phyloP scores from a whole-genome alignment of 2,888 invertebrate genomes.

The Chrysolina oricalcia region DNA sequence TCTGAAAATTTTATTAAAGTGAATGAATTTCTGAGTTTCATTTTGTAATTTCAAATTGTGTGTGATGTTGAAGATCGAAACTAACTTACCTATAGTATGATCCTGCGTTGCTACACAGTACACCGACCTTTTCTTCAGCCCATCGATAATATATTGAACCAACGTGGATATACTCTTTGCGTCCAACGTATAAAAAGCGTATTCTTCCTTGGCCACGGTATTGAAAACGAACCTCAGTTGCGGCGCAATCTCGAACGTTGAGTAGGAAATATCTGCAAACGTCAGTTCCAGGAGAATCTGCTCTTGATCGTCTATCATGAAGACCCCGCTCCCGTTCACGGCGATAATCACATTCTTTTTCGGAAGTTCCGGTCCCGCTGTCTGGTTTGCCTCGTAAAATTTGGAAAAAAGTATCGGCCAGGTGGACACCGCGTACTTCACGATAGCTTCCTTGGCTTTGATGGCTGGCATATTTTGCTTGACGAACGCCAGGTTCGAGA shows the following conservation, averaged over 20 bases:
- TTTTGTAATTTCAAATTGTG: no score
- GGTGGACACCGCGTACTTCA: conserved; percentile 88
- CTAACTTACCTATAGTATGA: conserved; percentile 56
- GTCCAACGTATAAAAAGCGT: conserved; percentile 91
- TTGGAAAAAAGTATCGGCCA: conserved; percentile 97
- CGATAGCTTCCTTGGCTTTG: conserved; percentile 91
- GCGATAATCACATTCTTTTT: conserved; percentile 90
- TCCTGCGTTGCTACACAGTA: conserved; percentile 85
- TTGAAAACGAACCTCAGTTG: conserved; percentile 81
- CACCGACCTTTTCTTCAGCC: conserved; percentile 88
- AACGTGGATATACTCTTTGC: conserved; percentile 89
- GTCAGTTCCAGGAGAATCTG: conserved; percentile 90
- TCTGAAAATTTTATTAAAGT: no score
- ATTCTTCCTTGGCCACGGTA: conserved; percentile 92
- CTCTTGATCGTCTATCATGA: conserved; percentile 93
- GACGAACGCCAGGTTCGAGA: conserved; percentile 82
- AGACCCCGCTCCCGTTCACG: conserved; percentile 95
- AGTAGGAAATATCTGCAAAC: conserved; percentile 89
- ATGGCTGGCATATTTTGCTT: conserved; percentile 78
- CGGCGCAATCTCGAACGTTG: conserved; percentile 76
- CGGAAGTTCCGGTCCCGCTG: conserved; percentile 79
- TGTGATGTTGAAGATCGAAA: not conserved
- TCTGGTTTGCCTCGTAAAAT: conserved; percentile 91
- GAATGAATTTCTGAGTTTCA: no score
- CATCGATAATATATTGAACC: conserved; percentile 88